Conservation (phyloP, 2,113 vertebrate genomes). For the Mobula hypostoma region DNA sequence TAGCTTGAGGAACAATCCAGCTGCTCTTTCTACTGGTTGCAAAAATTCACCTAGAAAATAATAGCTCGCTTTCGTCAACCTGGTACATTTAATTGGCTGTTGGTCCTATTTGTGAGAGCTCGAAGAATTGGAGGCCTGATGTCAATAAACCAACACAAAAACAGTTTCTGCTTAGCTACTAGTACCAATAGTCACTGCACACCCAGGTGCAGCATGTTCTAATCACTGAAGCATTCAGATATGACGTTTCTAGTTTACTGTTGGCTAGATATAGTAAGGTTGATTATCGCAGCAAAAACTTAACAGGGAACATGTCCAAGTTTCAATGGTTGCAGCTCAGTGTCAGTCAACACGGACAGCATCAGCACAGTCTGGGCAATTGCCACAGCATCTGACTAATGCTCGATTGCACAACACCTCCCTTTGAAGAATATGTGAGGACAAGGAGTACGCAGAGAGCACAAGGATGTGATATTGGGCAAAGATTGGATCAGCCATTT, state of each 20-base stretch:
- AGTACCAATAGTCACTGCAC: neutral
- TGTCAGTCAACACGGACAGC: neutral
- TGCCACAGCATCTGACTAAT: neutral
- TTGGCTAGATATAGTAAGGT: neutral
- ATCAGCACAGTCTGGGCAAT: neutral
- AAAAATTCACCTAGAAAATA: neutral
- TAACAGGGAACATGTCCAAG: neutral
- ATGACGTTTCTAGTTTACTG: conserved; percentile 9
- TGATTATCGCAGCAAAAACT: neutral
- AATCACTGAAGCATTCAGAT: conserved; percentile 16
- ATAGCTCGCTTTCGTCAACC: neutral
- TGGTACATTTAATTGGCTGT: neutral
- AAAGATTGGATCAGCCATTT: too few relatives aligned
- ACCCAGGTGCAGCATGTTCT: neutral
- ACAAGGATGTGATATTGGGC: too few relatives aligned
- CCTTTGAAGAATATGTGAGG: too few relatives aligned
- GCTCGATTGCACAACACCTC: neutral
- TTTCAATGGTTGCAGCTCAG: neutral
- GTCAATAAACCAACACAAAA: conserved; percentile 21
- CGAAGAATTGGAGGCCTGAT: neutral
- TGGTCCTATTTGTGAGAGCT: neutral
- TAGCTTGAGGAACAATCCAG: neutral
- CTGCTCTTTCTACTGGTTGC: neutral
- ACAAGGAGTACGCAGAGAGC: too few relatives aligned
- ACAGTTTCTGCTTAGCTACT: neutral